These are phyloP conservation scores for Trichonephila inaurata DNA, from an alignment of 1,140 invertebrate genomes.

Conservation along the genomic window DNA sequence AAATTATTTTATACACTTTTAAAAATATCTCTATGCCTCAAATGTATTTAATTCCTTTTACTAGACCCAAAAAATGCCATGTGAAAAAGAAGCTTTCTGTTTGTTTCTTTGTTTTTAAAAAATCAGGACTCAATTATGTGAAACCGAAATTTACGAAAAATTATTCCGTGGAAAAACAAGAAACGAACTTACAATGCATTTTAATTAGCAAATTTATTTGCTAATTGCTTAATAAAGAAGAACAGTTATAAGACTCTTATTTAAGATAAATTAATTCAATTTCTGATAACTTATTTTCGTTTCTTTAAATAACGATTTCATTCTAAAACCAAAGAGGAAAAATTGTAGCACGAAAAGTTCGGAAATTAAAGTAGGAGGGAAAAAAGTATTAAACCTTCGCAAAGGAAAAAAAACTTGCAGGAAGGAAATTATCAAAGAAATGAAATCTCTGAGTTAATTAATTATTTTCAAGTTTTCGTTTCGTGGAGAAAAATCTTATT, in stretches of 20 bases:
- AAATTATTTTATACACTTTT: too few relatives aligned
- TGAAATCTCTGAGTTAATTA: constrained; percentile 42
- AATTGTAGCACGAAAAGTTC: neutral
- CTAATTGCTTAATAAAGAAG: neutral
- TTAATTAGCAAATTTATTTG: neutral
- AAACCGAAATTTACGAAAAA: too few relatives aligned
- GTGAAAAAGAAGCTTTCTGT: too few relatives aligned
- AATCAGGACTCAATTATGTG: too few relatives aligned
- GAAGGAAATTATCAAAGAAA: constrained; percentile 53
- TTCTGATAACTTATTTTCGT: neutral
- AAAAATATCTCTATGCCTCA: too few relatives aligned
- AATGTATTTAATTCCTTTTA: too few relatives aligned
- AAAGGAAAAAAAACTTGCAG: neutral
- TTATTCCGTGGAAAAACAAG: neutral
- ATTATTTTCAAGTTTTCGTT: constrained; percentile 22
- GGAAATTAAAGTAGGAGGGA: neutral
- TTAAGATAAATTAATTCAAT: neutral
- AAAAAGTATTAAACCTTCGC: neutral
- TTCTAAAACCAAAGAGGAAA: neutral
- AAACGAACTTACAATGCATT: neutral
- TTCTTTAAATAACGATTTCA: neutral
- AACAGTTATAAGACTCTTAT: neutral
- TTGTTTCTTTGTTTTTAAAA: too few relatives aligned
- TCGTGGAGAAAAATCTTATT: neutral
- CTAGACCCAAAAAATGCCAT: too few relatives aligned